Base-by-base conservation (phyloP, 2,113 vertebrate species). In the Pithys albifrons region DNA sequence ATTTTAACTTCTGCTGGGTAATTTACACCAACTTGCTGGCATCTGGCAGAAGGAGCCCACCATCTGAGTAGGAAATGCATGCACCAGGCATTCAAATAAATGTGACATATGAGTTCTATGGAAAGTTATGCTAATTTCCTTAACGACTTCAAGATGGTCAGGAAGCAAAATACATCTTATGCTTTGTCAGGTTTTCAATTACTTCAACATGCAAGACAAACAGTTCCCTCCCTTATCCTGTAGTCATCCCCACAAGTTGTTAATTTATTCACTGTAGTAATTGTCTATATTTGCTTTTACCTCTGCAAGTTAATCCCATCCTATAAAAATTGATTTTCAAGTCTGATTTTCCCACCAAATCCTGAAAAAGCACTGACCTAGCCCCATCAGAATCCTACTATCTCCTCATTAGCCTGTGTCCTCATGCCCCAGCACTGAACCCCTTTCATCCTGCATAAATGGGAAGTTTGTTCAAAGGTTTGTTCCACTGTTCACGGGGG, bases 71-170 rank as follows among this genome's bases (percentile, higher is more conserved):
- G 66, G 27, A 93, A 93, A 87, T 75, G 69, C 4, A 87, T 27
- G 16, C 73, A 81, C 39, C 29, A 91, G 74, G 61, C 33, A 12
- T 39, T 71, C n/a, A 89, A 84, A 43, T 72, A 65, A 85, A 81
- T 33, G 48, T 43, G 77, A 88, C 88, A 84, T 64, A 91, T 7
- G 46, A 89, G 73, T 54, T 61, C 70, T 74, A 67, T 54, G 46
- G 66, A 91, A 94, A 89, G 84, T 55, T 78, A 75, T 74, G 61
- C 48, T 64, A 85, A 89, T 88, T 89, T 51, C 45, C 49, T 55
- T 94, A 95, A 93, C 71, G 31, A 75, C 51, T 94, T 91, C 80
- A 96, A 81, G 65, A 85, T 70, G 77, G 51, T 48, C 81, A 85
- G 65, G 22, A 91, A 89, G 27, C 16, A 87, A 84, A 88, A 89